Evolutionary conservation across 2,113 vertebrate species (phyloP), one percentile per base, ranked within the genome.

Genomic region (Globicephala melas): DNA sequence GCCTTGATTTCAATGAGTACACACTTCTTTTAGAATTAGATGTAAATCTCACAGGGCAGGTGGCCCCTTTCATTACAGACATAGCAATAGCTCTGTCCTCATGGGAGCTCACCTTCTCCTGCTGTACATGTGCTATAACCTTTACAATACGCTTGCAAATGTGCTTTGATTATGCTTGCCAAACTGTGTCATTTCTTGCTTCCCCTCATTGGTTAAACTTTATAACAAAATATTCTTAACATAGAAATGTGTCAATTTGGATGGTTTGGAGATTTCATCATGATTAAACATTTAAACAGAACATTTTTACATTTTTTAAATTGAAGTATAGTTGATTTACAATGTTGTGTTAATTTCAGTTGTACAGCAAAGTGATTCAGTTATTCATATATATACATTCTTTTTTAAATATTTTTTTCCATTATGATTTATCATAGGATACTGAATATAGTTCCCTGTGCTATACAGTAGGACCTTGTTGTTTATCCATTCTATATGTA

Each of bases 71-170:
- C 47, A 38, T 55, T 13, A 50, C 33, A 10, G 17, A 12, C 5
- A 1, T 10, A 8, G 7, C 8, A 5, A 36, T 12, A 15, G 0
- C 21, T 41, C 12, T 21, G 17, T 73, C 3, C 33, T 20, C 33
- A 76, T 0, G 7, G 33, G 5, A 4, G 6, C 8, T 28, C 68
- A 55, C 2, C 1, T 47, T 50, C 26, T 47, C 12, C 21, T 4
- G 33, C 33, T 55, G 0, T 4, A 3, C 2, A 25, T 4, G 0
- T 2, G 2, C 23, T 6, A 1, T 1, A 23, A 8, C 2, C 23
- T 33, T 60, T 18, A 53, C 11, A 5, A 21, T 5, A 36, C 0
- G 0, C 38, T 23, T 41, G 36, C 20, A 10, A 31, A 18, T 6
- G 18, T 0, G 2, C 26, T 70, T 86, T 36, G 62, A 9, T 5